Base-by-base conservation (phyloP, 2,113 vertebrate species). In the Strigops habroptila region DNA sequence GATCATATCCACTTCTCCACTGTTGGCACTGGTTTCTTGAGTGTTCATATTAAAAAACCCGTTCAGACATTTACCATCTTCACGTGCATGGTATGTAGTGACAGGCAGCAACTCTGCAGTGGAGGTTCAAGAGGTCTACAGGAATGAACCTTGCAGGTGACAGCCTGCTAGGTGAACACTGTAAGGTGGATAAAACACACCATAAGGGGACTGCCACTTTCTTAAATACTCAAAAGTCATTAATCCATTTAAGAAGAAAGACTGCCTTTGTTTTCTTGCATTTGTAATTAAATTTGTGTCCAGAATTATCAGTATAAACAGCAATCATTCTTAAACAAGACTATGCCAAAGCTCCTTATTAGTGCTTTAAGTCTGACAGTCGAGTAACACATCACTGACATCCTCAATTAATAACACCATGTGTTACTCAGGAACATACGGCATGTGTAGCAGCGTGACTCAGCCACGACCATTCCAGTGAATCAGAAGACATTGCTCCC, bases 1-100 rank as follows among this genome's bases (percentile, higher is more conserved):
- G 63, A 52, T 46, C 16, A 0, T 23, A 73, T 1, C 15, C 25
- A 31, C 55, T 80, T 77, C 63, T 53, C 51, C 5, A 63, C 22
- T 31, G 24, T 11, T 77, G 41, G 41, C 59, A 79, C 7, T 17
- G 39, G 33, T 71, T 95, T 79, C 83, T 64, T 57, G 18, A 82
- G 39, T 7, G 12, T 21, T 71, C 14, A 2, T 30, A 63, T 13
- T 57, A 41, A 77, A 86, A 78, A 71, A 37, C 6, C 10, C 60
- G 51, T 49, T 82, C 9, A 5, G 71, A 83, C 19, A 19, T 83
- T 57, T 62, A 62, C 33, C 22, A 35, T 30, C 35, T 30, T 64
- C 1, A 1, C 31, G 19, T 3, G 12, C 43, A 16, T 0, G 2
- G 57, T 35, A n/a, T 2, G 4, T 3, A 59, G n/a, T 31, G 46